Conservation (phyloP, 2,888 invertebrate species). For the Harpalus rufipes region DNA sequence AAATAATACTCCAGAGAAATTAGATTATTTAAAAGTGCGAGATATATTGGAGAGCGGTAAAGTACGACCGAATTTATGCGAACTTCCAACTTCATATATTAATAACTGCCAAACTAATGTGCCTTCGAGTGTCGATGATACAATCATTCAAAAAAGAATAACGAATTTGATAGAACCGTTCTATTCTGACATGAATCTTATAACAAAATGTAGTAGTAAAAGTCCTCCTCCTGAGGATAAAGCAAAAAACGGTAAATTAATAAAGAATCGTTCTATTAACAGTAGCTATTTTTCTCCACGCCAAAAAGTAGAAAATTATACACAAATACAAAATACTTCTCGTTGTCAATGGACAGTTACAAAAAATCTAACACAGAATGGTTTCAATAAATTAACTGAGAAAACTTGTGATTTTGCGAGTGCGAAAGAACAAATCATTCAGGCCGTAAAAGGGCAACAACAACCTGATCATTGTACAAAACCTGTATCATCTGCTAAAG, state of each 20-base stretch:
- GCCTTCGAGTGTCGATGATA: constrained; percentile 56
- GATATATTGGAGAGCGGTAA: constrained; percentile 71
- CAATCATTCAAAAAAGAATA: constrained; percentile 2
- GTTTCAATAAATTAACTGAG: not conserved
- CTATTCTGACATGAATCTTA: not conserved
- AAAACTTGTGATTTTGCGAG: not conserved
- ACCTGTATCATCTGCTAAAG: not conserved
- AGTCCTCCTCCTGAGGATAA: not conserved
- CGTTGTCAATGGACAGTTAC: not conserved
- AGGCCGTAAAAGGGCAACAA: constrained; percentile 18
- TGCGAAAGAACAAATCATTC: constrained; percentile 5
- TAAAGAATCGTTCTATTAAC: constrained; percentile 10
- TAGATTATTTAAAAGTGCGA: constrained; percentile 47
- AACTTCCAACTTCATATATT: constrained; percentile 76
- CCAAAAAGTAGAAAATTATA: constrained; percentile 25
- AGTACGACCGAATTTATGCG: constrained; percentile 74
- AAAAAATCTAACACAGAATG: not conserved
- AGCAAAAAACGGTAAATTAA: constrained; percentile 35
- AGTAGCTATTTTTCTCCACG: constrained; percentile 2
- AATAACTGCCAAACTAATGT: constrained; percentile 74
- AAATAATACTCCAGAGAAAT: constrained; percentile 53
- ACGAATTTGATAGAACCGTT: constrained; percentile 48
- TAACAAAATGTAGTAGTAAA: constrained; percentile 24
- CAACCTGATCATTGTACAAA: not conserved
- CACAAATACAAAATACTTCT: not conserved